Conservation (phyloP, 2,888 invertebrate species). For the Mythimna impura region DNA sequence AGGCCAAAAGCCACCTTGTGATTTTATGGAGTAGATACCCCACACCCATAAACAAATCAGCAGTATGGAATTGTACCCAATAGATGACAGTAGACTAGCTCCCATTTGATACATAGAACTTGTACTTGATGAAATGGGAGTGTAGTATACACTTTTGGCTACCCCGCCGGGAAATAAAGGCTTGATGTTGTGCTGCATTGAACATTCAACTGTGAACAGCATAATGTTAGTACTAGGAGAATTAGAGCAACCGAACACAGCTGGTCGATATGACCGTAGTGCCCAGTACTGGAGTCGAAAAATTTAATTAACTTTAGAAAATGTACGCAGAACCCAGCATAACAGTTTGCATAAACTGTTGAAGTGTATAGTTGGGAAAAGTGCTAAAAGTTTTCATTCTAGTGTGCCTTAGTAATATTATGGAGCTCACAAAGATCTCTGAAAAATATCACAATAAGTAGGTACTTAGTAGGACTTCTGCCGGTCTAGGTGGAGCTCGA, state of each 20-base stretch:
- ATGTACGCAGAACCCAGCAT: background rate
- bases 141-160: background rate
- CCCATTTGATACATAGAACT: no score
- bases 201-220: background rate
- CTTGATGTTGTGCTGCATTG: background rate
- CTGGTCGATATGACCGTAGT: conserved; percentile 1
- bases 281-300: conserved; percentile 10
- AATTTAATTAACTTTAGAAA: conserved; percentile 51
- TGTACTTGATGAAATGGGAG: no score
- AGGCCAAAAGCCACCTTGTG: no score
- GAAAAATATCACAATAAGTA: no score
- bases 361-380: conserved; percentile 15
- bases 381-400: background rate
- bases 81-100: no score
- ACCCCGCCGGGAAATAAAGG: background rate
- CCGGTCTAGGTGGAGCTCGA: no score
- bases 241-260: conserved; percentile 12
- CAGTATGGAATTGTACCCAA: no score
- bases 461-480: no score
- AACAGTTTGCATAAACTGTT: conserved; percentile 37
- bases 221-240: conserved; percentile 5
- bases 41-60: no score
- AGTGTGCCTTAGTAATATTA: no score
- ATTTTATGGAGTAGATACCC: no score
- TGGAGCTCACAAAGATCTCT: no score